Base-by-base conservation (phyloP, 2,888 invertebrate species). In the Cybosia mesomella region DNA sequence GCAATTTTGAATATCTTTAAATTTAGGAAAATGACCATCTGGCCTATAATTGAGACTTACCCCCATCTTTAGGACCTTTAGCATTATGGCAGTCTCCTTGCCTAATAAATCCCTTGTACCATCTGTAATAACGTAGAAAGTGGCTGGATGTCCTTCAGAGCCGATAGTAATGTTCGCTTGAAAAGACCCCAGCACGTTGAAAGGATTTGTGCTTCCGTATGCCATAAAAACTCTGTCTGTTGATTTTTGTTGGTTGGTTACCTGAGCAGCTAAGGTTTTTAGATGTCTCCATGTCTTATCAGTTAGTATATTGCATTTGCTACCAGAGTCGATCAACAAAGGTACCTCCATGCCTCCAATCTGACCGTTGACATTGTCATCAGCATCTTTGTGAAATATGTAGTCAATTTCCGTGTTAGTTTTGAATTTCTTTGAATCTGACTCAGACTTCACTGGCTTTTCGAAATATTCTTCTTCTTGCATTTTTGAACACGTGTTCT, bases 311-410 rank as follows among this genome's bases (percentile, higher is more conserved):
- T 79, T 81, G 28, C n/a, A 61, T 58, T 66, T 76, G 24, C 77
- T 69, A 3, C 77, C 79, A 0, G 79, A 81, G 60, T 79, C 81
- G n/a, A 81, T 74, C 1, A 78, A 53, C 69, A 81, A 70, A 1
- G 75, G 61, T 11, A 72, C 63, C 1, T 66, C 54, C 1, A 75
- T 67, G 9, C 67, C 71, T 15, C 77, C 75, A 28, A 80, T 24
- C 0, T 32, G 7, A 61, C 80, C 77, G 3, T 36, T 36, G 15
- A 80, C 60, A 10, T 34, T 68, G 0, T 34, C 71, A 64, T 79
- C 74, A 11, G 62, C 70, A 36, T 76, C 72, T 1, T 75, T n/a
- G n/a, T 76, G 61, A 39, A 79, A 79, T 22, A 79, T 66, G 58
- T 76, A 76, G 36, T 77, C 66, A 9, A 71, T 68, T 36, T 60